Evolutionary conservation across 2,113 vertebrate species (phyloP).

Genomic region (Pardalotus punctatus): DNA sequence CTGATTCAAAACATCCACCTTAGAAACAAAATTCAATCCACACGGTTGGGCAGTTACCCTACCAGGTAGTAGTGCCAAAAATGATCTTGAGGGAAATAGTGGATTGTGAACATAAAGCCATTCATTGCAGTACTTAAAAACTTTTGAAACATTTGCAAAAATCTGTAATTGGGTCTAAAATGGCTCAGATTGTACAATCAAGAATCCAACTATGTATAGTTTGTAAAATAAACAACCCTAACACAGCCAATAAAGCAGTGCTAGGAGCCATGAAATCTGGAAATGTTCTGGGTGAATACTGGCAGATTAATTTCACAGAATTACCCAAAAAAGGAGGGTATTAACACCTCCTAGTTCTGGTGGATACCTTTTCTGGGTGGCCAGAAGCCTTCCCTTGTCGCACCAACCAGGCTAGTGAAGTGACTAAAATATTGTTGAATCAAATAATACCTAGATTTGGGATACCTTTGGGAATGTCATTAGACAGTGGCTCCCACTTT

Average conservation of each 20-base stretch:
- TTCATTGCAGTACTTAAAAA: background rate
- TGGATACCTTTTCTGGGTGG: background rate
- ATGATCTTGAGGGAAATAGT: rapidly evolving
- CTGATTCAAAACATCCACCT: background rate
- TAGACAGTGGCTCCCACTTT: background rate
- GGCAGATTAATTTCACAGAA: background rate
- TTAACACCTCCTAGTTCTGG: background rate
- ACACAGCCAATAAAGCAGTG: background rate
- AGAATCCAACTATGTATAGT: background rate
- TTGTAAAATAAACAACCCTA: background rate
- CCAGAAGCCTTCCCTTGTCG: background rate
- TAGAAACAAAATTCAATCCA: background rate
- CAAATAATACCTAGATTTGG: rapidly evolving
- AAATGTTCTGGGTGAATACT: rapidly evolving
- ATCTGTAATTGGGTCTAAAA: background rate
- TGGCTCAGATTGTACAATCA: background rate
- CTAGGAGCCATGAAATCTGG: background rate
- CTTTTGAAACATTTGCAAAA: background rate
- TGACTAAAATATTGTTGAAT: background rate
- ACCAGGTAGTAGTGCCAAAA: background rate
- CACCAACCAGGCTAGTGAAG: background rate
- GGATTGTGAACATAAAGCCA: background rate
- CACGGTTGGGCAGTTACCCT: background rate
- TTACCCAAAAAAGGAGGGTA: background rate
- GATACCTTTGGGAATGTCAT: background rate